Conservation (phyloP, 1,140 invertebrate species). For the Drosophila willistoni region DNA sequence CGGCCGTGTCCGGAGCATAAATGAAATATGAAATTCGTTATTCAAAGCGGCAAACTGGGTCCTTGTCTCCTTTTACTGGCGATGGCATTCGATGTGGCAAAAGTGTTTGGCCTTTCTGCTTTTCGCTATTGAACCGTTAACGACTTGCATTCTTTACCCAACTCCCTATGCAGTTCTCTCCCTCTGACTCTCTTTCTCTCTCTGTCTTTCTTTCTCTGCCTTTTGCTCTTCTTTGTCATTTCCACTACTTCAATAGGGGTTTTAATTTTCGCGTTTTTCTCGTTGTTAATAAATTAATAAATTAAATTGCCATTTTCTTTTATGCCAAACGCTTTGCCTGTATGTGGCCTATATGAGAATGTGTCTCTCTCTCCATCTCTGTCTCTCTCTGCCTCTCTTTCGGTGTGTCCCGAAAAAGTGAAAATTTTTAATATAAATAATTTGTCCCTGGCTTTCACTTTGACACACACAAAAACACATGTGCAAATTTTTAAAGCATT, state of each 20-base stretch:
- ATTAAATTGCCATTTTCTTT: conserved; percentile 70
- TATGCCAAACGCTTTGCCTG: conserved; percentile 46
- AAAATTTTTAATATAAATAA: conserved; percentile 75
- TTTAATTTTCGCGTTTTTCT: conserved; percentile 61
- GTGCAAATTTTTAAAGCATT: conserved; percentile 52
- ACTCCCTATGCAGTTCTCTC: neutral
- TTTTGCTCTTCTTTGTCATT: too few relatives aligned
- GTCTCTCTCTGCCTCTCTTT: conserved; percentile 5
- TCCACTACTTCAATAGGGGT: conserved; percentile 6
- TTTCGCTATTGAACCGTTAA: conserved; percentile 64
- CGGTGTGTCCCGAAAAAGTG: conserved; percentile 47
- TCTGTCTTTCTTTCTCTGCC: neutral
- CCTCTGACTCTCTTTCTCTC: neutral
- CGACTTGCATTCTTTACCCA: conserved; percentile 47
- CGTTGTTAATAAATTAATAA: conserved; percentile 66
- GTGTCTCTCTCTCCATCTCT: conserved; percentile 1
- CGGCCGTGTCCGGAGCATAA: conserved; percentile 31
- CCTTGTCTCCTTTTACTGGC: conserved; percentile 6
- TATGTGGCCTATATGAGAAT: neutral
- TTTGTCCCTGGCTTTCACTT: conserved; percentile 58
- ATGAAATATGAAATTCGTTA: conserved; percentile 63
- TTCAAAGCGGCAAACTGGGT: conserved; percentile 22
- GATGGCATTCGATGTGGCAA: conserved; percentile 37
- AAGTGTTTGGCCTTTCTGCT: conserved; percentile 15
- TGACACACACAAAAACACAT: conserved; percentile 33